Evolutionary conservation across 2,888 invertebrate species (phyloP).

Genomic region (Stenodema calcarata): DNA sequence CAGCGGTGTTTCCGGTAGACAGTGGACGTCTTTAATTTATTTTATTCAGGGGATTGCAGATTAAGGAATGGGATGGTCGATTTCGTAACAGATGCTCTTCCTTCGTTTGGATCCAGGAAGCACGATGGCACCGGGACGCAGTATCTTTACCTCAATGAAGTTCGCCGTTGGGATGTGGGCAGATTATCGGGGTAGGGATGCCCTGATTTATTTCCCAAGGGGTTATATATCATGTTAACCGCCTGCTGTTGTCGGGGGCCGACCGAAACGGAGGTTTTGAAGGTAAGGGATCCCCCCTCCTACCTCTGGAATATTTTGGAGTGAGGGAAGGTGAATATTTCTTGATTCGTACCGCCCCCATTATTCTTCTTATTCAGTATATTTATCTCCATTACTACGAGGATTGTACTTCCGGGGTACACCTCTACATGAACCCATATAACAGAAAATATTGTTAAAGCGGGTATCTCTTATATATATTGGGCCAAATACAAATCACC

Average conservation of each 20-base stretch:
- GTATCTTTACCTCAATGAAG: not conserved
- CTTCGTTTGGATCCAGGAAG: not conserved
- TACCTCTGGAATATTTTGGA: not conserved
- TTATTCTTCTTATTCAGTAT: not conserved
- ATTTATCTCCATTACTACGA: not conserved
- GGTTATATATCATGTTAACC: slow-evolving; percentile 29
- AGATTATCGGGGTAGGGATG: slow-evolving; percentile 26
- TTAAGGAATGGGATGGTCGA: too few relatives aligned
- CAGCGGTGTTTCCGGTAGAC: too few relatives aligned
- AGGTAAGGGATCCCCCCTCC: not conserved
- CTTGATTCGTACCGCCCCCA: not conserved
- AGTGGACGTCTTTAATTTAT: too few relatives aligned
- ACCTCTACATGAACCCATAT: too few relatives aligned
- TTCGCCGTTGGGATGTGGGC: slow-evolving; percentile 1
- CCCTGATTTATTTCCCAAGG: slow-evolving; percentile 36
- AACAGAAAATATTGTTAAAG: too few relatives aligned
- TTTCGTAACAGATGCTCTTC: not conserved
- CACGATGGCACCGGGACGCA: not conserved
- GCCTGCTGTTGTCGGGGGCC: not conserved
- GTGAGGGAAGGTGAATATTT: not conserved
- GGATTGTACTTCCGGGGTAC: not conserved
- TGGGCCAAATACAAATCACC: too few relatives aligned
- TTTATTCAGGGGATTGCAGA: too few relatives aligned
- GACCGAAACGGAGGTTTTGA: not conserved
- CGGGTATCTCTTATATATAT: not conserved